Evolutionary conservation across 1,140 invertebrate species (phyloP).

Genomic region (Triops longicaudatus): DNA sequence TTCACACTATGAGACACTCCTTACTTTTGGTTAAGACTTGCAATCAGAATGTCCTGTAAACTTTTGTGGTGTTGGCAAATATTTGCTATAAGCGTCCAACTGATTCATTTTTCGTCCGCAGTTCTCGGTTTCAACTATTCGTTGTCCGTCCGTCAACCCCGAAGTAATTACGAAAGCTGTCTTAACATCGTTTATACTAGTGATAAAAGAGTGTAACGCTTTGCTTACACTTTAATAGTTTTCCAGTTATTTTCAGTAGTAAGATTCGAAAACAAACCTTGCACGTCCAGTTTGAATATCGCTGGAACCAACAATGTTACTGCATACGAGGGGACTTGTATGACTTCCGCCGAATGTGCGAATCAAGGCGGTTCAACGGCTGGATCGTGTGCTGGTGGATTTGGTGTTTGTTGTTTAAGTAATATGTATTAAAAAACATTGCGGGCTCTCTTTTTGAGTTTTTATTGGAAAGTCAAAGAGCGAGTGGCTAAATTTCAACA

Average conservation of each 20-base stretch:
- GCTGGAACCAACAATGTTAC: not conserved
- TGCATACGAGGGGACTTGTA: slow-evolving; percentile 61
- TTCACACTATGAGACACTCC: not conserved
- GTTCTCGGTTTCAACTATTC: not conserved
- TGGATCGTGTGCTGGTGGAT: slow-evolving; percentile 68
- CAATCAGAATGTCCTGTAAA: not conserved
- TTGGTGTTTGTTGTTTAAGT: slow-evolving; percentile 65
- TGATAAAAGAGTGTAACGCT: not conserved
- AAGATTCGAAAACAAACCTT: slow-evolving; percentile 58
- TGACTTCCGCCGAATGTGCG: slow-evolving; percentile 55
- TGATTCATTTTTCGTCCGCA: not conserved
- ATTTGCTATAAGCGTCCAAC: not conserved
- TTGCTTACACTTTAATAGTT: slow-evolving; percentile 44
- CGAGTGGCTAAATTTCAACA: too few relatives aligned
- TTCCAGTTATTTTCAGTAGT: slow-evolving; percentile 64
- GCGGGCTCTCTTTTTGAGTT: too few relatives aligned
- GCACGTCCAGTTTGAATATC: slow-evolving; percentile 54
- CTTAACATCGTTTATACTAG: not conserved
- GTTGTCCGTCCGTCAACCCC: not conserved
- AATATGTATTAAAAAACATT: slow-evolving; percentile 37
- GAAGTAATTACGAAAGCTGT: not conserved
- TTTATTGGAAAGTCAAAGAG: too few relatives aligned
- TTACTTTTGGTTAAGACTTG: not conserved
- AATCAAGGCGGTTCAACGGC: slow-evolving; percentile 55
- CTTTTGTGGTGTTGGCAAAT: not conserved